Base-by-base conservation (phyloP, 2,113 vertebrate genomes). In the Hipposideros armiger region DNA sequence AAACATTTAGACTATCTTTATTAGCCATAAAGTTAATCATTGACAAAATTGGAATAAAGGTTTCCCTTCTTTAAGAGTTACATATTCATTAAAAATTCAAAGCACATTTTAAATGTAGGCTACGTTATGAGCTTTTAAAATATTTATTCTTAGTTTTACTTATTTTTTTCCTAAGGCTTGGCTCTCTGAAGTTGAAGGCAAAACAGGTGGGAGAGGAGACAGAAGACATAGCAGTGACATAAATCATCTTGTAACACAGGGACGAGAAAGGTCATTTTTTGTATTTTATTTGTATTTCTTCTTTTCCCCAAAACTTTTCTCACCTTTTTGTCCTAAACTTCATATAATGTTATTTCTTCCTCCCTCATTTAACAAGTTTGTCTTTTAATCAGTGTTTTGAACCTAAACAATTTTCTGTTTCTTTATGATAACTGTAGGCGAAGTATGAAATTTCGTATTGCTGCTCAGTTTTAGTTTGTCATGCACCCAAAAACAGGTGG, bases 141-240 rank as follows among this genome's bases (percentile, higher is more conserved):
- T 96, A 74, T 62, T 86, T 95, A 80, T 42, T 86, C 36, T 93
- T 89, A 19, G 60, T 92, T 76, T 95, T 86, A 7, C 40, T 95
- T 91, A 26, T 70, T 96, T 97, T 84, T 54, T 15, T 28, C 70
- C 84, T 58, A 98, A 99, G 99, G 99, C 98, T 7, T 99, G 99
- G 99, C 98, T 99, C 30, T 99, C 99, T 94, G 99, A 99, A 98
- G 99, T 99, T 95, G 99, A 99, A 99, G 99, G 99, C 56, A 99
- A 99, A 98, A 99, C 99, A 93, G 98, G 98, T 96, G 99, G 99
- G 95, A 99, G 99, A 98, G 99, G 99, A 88, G 99, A 99, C 98
- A 97, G 99, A 95, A 97, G 99, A 96, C 99, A 99, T 98, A 99
- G 99, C 97, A 99, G 99, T n/a, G 99, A 99, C 64, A 99, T 99